Evolutionary conservation across 2,113 vertebrate species (phyloP), one percentile per base, ranked within the genome.

Genomic region (Hyperoodon ampullatus): DNA sequence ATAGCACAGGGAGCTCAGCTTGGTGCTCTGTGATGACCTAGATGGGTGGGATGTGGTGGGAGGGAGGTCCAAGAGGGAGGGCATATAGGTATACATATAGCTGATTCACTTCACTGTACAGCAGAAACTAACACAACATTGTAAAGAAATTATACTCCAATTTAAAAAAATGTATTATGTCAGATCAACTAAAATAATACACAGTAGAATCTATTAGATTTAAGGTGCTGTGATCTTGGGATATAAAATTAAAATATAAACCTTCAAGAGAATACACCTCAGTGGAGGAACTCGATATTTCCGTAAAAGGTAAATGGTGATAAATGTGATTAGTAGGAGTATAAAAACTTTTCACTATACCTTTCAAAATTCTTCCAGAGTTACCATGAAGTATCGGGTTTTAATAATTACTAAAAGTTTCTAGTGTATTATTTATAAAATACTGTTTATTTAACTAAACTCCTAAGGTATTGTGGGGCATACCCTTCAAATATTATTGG

Each of bases 401-500:
- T 93, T 60, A 74, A 86, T 44, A 90, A 28, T 74, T 68, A 74
- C 33, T 72, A 86, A 93, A 80, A 42, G 1, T 82, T 53, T 78
- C 33, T 28, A 65, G 15, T 8, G 28, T 80, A 33, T 96, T 75
- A 84, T 82, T 84, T 93, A 71, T 18, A 53, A 95, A 75, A 60
- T 80, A 14, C 1, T 35, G 1, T 30, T 82, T 80, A 88, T 95
- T 95, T 96, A 86, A 97, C 39, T 93, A 98, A 97, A 96, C 91
- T 85, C 39, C 82, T 94, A 87, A 97, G 95, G 28, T 88, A 83
- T 96, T 94, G 19, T 83, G 24, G 18, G 95, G 1, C 47, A 78
- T 63, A 75, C 84, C 21, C 4, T 94, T 93, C 92, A 95, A 93
- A 95, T 97, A 93, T 95, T 96, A 97, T 94, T 94, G 89, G 55